Evolutionary conservation across 2,113 vertebrate genomes (phyloP).

Genomic region (Muscicapa adusta): DNA sequence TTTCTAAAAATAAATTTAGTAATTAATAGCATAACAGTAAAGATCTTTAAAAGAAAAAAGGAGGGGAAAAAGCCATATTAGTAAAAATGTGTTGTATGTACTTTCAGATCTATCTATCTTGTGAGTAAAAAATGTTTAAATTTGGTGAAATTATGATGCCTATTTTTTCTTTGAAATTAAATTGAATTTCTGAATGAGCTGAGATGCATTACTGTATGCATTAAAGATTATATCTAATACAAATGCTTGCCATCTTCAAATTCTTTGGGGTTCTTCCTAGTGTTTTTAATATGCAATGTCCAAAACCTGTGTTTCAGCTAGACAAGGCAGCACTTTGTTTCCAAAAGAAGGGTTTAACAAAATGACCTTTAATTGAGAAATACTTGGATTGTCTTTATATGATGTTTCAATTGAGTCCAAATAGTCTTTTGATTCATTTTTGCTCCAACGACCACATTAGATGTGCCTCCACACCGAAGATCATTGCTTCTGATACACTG

Average conservation of each 20-base stretch:
- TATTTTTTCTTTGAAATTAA: slow-evolving; percentile 34
- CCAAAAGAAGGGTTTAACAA: slow-evolving; percentile 61
- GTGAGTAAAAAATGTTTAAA: slow-evolving; percentile 53
- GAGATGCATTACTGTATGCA: slow-evolving; percentile 51
- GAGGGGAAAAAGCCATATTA: slow-evolving; percentile 78
- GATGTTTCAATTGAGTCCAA: slow-evolving; percentile 13
- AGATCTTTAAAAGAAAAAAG: slow-evolving; percentile 34
- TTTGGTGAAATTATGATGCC: slow-evolving; percentile 38
- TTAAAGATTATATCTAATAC: slow-evolving; percentile 58
- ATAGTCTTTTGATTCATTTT: slow-evolving; percentile 18
- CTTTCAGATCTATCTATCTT: slow-evolving; percentile 58
- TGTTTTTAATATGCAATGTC: slow-evolving; percentile 41
- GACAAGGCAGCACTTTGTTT: slow-evolving; percentile 62
- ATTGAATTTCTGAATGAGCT: slow-evolving; percentile 30
- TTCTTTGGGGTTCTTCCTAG: slow-evolving; percentile 45
- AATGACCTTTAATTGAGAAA: slow-evolving; percentile 43
- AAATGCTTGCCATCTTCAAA: slow-evolving; percentile 59
- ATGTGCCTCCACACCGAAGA: slow-evolving; percentile 14
- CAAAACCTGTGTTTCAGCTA: slow-evolving; percentile 51
- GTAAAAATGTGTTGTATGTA: slow-evolving; percentile 66
- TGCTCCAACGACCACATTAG: not conserved
- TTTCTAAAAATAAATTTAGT: slow-evolving; percentile 64
- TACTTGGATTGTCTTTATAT: slow-evolving; percentile 11
- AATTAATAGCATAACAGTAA: slow-evolving; percentile 58
- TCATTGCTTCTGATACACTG: not conserved